phyloP scores from a whole-genome alignment of 2,113 vertebrate genomes.

The Pseudois nayaur region DNA sequence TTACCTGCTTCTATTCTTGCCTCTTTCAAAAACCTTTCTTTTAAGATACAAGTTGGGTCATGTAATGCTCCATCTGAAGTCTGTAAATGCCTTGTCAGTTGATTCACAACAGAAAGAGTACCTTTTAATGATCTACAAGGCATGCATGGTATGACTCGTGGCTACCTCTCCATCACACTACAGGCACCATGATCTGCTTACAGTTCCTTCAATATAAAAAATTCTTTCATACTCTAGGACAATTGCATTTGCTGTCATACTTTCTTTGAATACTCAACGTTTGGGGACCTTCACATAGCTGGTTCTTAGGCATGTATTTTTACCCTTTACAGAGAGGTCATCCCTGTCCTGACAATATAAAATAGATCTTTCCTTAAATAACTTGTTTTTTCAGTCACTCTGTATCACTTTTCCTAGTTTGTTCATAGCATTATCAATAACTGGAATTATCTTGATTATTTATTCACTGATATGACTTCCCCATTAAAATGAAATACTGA shows the following conservation, averaged over 20 bases:
- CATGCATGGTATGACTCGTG: neutral
- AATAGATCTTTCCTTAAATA: neutral
- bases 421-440: neutral
- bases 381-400: neutral
- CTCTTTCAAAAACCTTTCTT: neutral
- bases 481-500: neutral
- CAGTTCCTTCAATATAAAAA: neutral
- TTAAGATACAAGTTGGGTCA: neutral
- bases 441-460: neutral
- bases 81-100: neutral
- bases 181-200: neutral
- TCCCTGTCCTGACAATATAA: neutral
- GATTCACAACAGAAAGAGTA: neutral
- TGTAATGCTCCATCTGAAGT: neutral
- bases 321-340: neutral
- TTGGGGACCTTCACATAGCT: neutral
- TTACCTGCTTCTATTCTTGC: neutral
- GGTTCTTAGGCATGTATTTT: neutral
- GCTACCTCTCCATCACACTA: neutral
- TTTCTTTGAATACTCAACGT: neutral
- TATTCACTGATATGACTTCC: neutral
- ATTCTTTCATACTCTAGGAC: neutral
- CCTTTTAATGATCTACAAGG: neutral
- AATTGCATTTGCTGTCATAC: neutral
- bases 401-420: neutral